Percentiles rank a stretch among this genome's conserved stretches.
phyloP scores from a whole-genome alignment of 2,888 invertebrate species.

The Xylophagus ater region DNA sequence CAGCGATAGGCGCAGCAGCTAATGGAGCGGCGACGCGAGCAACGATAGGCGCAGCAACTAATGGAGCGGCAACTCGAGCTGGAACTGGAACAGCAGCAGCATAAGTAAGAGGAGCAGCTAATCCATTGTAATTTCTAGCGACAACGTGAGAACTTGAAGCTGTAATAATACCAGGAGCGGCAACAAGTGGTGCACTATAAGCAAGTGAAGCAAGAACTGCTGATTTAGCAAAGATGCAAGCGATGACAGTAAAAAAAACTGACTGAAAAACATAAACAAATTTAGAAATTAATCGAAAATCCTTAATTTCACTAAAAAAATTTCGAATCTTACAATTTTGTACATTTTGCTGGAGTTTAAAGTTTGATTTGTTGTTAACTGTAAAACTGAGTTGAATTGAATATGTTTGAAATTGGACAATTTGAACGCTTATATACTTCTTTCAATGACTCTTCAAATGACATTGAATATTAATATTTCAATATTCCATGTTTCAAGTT shows the following conservation, averaged over 20 bases:
- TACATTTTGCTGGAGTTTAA: conserved; percentile 8
- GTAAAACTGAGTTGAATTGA: no score
- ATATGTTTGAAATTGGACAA: no score
- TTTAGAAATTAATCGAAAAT: background rate
- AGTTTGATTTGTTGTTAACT: no score
- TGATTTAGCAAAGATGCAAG: conserved; percentile 18
- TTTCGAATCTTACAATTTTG: conserved; percentile 3
- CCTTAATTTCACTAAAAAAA: no score
- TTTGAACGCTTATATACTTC: no score
- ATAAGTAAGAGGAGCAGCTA: conserved; percentile 41
- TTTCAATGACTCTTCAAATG: no score
- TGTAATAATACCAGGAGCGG: conserved; percentile 33
- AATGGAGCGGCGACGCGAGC: conserved; percentile 41
- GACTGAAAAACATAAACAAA: background rate
- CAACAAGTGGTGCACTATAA: conserved; percentile 8
- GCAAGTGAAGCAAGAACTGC: conserved; percentile 13
- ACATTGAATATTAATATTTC: no score
- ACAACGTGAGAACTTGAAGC: conserved; percentile 54
- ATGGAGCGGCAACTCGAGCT: conserved; percentile 10
- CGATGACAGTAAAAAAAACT: conserved; percentile 15
- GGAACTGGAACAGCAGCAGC: conserved; percentile 30
- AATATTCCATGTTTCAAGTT: no score
- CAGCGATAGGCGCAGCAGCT: conserved; percentile 25
- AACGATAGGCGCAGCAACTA: conserved; percentile 37
- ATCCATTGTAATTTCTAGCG: conserved; percentile 49